phyloP scores from a whole-genome alignment of 2,113 vertebrate genomes.

The Oreocharis arfaki region DNA sequence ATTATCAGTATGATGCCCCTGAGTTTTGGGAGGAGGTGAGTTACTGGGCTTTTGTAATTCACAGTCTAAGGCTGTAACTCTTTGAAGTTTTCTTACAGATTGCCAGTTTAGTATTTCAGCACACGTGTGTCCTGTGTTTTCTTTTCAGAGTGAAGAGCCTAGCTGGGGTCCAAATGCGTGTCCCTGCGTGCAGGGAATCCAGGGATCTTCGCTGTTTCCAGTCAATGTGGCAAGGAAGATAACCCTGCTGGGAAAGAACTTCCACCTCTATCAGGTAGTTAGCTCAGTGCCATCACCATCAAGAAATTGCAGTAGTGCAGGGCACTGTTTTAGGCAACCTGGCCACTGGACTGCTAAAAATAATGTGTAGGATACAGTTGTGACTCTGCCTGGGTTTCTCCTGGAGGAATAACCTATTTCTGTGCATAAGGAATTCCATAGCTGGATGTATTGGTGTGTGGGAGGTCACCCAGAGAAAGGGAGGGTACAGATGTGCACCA shows the following conservation, averaged over 20 bases:
- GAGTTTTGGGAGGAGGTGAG: constrained; percentile 87
- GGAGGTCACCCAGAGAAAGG: background rate
- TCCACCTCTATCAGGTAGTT: constrained; percentile 89
- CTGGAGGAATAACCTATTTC: background rate
- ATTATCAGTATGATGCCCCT: constrained; percentile 88
- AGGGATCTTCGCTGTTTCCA: constrained; percentile 82
- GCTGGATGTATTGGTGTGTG: background rate
- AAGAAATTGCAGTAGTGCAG: background rate
- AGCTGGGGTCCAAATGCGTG: constrained; percentile 83
- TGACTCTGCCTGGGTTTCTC: background rate
- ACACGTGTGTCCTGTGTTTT: background rate
- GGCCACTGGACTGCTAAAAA: background rate
- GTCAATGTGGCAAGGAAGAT: constrained; percentile 84
- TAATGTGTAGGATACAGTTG: background rate
- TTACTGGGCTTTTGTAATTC: background rate
- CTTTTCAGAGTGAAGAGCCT: constrained; percentile 75
- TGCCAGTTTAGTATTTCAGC: background rate
- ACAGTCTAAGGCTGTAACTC: background rate
- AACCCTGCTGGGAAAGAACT: constrained; percentile 84
- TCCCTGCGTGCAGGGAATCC: constrained; percentile 90
- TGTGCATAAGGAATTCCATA: background rate
- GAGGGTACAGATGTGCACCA: background rate
- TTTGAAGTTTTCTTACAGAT: background rate
- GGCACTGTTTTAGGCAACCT: background rate
- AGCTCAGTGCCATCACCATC: background rate